Evolutionary conservation across 2,797 vertebrate species (phyloP).

Genomic region (Arrhamphus sclerolepis): DNA sequence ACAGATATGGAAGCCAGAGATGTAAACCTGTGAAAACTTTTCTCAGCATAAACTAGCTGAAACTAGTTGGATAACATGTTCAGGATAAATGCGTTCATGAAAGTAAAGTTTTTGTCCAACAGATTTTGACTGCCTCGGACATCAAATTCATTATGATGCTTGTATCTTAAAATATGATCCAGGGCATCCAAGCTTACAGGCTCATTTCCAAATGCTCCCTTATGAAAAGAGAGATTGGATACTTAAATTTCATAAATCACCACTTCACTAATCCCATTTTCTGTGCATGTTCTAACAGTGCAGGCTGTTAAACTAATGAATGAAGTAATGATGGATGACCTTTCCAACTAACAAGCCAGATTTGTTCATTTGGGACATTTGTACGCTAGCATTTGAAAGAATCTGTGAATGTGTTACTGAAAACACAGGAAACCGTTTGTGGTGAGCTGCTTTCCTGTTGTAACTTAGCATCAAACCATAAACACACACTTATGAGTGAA

Average conservation of each 20-base stretch:
- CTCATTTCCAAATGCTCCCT: background rate
- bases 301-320: constrained; percentile 16
- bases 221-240: constrained; percentile 8
- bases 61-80: too few relatives aligned
- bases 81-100: background rate
- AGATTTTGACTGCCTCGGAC: background rate
- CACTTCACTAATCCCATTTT: background rate
- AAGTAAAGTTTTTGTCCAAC: background rate
- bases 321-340: constrained; percentile 18
- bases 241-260: constrained; percentile 17
- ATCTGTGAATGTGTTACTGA: background rate
- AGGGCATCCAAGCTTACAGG: background rate
- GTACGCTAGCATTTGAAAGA: background rate
- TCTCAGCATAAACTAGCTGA: too few relatives aligned
- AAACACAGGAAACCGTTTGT: constrained; percentile 42
- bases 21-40: too few relatives aligned
- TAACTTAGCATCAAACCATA: constrained; percentile 7
- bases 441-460: constrained; percentile 25
- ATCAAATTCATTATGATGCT: background rate
- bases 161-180: background rate
- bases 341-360: constrained; percentile 30
- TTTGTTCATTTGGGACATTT: constrained; percentile 22
- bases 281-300: constrained; percentile 14
- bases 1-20: too few relatives aligned
- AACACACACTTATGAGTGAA: background rate